Evolutionary conservation across 2,888 invertebrate genomes (phyloP), one percentile per base, ranked within the genome.

Genomic region (Catocala nupta): DNA sequence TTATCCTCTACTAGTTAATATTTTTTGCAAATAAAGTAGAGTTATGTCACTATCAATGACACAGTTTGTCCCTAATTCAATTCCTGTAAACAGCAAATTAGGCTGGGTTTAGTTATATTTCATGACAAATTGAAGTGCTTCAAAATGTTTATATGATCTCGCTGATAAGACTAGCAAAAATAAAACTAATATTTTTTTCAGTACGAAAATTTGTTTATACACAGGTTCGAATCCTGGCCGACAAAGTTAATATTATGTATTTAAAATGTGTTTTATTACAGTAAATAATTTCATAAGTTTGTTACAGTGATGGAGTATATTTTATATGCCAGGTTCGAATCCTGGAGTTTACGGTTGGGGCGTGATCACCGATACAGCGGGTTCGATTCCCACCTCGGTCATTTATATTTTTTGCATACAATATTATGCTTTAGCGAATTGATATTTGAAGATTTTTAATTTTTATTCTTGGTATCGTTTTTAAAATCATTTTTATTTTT

Each of bases 211-310:
- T 25, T 25, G 1, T 25, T 25, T 0, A 3, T 39, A 8, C n/a
- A 5, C 55, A 55, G 77, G 77, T 77, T 77, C 77, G 69, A 78
- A 36, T 70, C 76, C 76, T 56, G 63, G 0, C 16, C 33, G 8
- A 25, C 11, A 9, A 44, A 13, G 2, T 3, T 36, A 2, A 39
- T 7, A n/a, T n/a, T 12, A 16, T 47, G 33, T 54, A 9, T 51
- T 43, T 13, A 33, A 55, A 49, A 49, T 34, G 44, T 62, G 53
- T 34, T 57, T 49, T 53, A 16, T 47, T 61, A 33, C 59, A 59
- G 54, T 47, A 11, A 11, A 12, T 33, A 39, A 49, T 54, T 6
- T 8, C 25, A 25, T 5, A 50, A 10, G 39, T 42, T 49, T 56
- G 42, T 49, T 56, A 33, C 57, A 57, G 57, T 50, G 50, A 5